Evolutionary conservation across 1,140 invertebrate genomes (phyloP).

Genomic region (Caerostris darwini): DNA sequence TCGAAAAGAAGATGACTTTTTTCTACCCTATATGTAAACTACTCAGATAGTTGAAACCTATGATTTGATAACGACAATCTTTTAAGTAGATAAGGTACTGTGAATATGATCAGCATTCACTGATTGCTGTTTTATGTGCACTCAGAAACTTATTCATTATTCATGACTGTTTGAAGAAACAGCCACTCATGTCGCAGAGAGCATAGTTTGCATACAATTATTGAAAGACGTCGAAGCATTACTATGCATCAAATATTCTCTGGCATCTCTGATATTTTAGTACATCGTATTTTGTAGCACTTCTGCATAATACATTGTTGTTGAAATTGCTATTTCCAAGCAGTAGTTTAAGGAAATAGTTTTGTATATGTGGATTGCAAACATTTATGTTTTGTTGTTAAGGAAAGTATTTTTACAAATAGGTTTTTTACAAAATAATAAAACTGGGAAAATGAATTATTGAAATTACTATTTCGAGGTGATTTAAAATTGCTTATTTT

Average conservation of each 20-base stretch:
- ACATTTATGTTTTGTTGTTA: too few relatives aligned
- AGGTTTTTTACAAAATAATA: too few relatives aligned
- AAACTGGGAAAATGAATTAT: too few relatives aligned
- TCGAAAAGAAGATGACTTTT: neutral
- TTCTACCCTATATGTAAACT: neutral
- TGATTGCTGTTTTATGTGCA: constrained; percentile 21
- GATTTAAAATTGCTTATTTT: too few relatives aligned
- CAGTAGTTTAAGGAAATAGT: too few relatives aligned
- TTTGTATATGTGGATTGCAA: too few relatives aligned
- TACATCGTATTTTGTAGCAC: neutral
- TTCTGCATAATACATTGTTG: neutral
- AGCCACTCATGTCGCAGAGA: neutral
- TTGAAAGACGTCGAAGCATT: neutral
- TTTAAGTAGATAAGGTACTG: neutral
- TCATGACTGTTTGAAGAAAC: constrained; percentile 32
- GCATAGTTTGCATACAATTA: neutral
- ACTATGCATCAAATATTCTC: neutral
- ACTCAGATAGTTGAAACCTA: neutral
- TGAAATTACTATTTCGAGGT: too few relatives aligned
- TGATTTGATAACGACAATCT: neutral
- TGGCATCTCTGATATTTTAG: neutral
- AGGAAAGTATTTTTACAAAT: too few relatives aligned
- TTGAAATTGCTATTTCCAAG: neutral
- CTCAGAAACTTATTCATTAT: constrained; percentile 19
- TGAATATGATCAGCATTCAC: neutral